Evolutionary conservation across 2,113 vertebrate genomes (phyloP).

Genomic region (Rhinichthys klamathensis): DNA sequence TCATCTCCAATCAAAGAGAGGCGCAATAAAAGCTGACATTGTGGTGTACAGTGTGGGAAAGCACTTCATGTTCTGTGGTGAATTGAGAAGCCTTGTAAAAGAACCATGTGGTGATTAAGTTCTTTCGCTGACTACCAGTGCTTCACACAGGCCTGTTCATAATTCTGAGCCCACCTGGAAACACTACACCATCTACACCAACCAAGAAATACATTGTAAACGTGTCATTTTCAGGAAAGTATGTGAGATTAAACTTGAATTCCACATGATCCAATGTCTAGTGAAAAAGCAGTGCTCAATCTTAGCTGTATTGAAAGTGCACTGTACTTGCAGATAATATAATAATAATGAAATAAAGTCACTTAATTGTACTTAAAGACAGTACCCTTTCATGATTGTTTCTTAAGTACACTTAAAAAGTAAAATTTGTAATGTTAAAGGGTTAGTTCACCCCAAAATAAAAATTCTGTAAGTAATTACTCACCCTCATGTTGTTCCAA

Average conservation of each 20-base stretch:
- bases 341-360: too few species aligned
- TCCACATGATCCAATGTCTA: background rate
- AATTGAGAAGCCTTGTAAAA: slow-evolving; percentile 39
- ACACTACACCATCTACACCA: background rate
- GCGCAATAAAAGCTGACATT: slow-evolving; percentile 47
- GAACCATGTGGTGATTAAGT: slow-evolving; percentile 47
- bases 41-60: slow-evolving; percentile 55
- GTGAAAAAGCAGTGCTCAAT: too few species aligned
- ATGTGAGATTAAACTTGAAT: background rate
- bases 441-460: too few species aligned
- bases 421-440: too few species aligned
- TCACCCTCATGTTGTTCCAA: too few species aligned
- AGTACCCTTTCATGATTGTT: too few species aligned
- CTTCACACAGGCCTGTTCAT: slow-evolving; percentile 17
- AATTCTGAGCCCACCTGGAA: slow-evolving; percentile 30
- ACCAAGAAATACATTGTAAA: background rate
- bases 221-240: background rate
- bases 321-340: too few species aligned
- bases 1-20: slow-evolving; percentile 37
- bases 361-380: too few species aligned
- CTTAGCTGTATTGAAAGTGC: too few species aligned
- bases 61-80: slow-evolving; percentile 75
- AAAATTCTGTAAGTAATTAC: too few species aligned
- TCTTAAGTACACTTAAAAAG: too few species aligned
- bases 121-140: slow-evolving; percentile 65